Percentiles rank a stretch among this genome's conserved stretches.
Conservation (phyloP, 2,888 invertebrate genomes). For the Prosapia bicincta region DNA sequence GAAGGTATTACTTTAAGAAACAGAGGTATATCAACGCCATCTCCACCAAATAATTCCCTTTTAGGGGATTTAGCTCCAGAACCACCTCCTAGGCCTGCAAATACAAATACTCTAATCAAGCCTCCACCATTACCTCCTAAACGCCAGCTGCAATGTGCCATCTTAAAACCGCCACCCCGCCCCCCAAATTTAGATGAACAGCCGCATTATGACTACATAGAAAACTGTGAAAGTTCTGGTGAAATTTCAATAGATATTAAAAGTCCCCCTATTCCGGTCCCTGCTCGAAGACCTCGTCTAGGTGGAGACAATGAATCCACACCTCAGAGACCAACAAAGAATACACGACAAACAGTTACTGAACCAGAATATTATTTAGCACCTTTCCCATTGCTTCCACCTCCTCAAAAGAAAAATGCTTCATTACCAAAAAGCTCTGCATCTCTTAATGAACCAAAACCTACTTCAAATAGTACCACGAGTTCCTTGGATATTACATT, state of each 20-base stretch:
- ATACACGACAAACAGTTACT: slow-evolving; percentile 32
- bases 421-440: slow-evolving; percentile 13
- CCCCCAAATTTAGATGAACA: slow-evolving; percentile 57
- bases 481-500: slow-evolving; percentile 69
- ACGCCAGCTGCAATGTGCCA: slow-evolving; percentile 57
- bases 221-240: slow-evolving; percentile 48
- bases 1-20: slow-evolving; percentile 38
- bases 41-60: slow-evolving; percentile 22
- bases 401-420: slow-evolving; percentile 45
- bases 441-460: slow-evolving; percentile 3
- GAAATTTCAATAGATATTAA: slow-evolving; percentile 40
- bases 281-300: slow-evolving; percentile 53
- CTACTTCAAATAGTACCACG: slow-evolving; percentile 21
- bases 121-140: slow-evolving; percentile 73
- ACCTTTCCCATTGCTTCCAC: slow-evolving; percentile 57
- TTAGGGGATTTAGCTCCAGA: slow-evolving; percentile 50
- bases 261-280: slow-evolving; percentile 60
- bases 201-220: slow-evolving; percentile 54
- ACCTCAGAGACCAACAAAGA: slow-evolving; percentile 46
- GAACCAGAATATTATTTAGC: slow-evolving; percentile 54
- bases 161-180: slow-evolving; percentile 60
- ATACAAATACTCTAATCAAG: slow-evolving; percentile 57
- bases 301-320: slow-evolving; percentile 46
- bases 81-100: slow-evolving; percentile 65
- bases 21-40: slow-evolving; percentile 29